Evolutionary conservation across 2,888 invertebrate genomes (phyloP).

Genomic region (Entomobrya multifasciata): DNA sequence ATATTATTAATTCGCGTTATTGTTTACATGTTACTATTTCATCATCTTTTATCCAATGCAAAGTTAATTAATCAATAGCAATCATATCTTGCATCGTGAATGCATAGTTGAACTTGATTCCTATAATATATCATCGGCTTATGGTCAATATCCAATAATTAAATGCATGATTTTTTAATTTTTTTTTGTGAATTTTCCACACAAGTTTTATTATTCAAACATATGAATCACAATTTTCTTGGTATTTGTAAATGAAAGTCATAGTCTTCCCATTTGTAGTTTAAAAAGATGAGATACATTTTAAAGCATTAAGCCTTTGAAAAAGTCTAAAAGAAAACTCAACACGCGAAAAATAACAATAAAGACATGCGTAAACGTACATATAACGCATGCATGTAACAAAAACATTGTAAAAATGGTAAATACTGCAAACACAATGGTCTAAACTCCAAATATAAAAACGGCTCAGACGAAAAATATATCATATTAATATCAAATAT

Average conservation of each 20-base stretch:
- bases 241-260: background rate
- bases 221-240: slow-evolving; percentile 18
- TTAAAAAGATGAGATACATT: background rate
- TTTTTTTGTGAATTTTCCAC: too few relatives aligned
- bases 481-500: background rate
- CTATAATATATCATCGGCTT: too few relatives aligned
- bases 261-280: background rate
- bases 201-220: background rate
- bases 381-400: background rate
- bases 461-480: background rate
- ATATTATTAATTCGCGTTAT: too few relatives aligned
- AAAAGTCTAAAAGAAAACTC: background rate
- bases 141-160: too few relatives aligned
- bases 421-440: slow-evolving; percentile 7
- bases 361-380: background rate
- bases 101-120: too few relatives aligned
- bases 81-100: too few relatives aligned
- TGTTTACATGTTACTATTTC: too few relatives aligned
- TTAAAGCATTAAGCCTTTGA: background rate
- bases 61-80: background rate
- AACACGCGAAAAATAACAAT: slow-evolving; percentile 11
- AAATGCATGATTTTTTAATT: background rate
- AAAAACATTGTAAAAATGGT: background rate
- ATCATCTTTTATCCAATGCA: background rate
- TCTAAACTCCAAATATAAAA: background rate